These are phyloP conservation scores for Blera fallax DNA, from an alignment of 2,888 invertebrate genomes.

Conservation along the genomic window DNA sequence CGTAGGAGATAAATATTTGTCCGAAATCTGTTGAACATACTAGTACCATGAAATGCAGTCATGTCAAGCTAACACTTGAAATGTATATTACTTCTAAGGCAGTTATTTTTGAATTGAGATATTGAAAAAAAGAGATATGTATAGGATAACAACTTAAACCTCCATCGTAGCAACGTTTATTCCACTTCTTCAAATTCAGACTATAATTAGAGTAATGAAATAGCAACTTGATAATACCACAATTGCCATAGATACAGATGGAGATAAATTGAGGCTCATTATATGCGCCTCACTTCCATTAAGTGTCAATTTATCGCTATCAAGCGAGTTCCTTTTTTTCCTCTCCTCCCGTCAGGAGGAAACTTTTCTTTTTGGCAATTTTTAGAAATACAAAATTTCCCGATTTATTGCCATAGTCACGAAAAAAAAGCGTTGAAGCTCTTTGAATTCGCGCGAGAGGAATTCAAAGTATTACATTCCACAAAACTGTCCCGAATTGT, in stretches of 20 bases:
- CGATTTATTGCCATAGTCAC: neutral
- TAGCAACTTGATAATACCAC: neutral
- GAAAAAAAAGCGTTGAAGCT: neutral
- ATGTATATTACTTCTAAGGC: too few relatives aligned
- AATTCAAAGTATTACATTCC: neutral
- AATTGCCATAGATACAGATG: neutral
- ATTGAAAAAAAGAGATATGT: too few relatives aligned
- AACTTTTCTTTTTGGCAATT: neutral
- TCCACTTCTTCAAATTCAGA: neutral
- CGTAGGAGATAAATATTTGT: too few relatives aligned
- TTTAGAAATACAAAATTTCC: neutral
- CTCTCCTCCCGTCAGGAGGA: neutral
- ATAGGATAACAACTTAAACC: neutral
- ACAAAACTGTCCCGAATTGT: neutral
- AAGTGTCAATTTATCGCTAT: neutral
- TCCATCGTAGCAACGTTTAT: neutral
- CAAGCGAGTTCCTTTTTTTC: neutral
- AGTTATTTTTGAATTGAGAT: too few relatives aligned
- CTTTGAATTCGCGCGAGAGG: too few relatives aligned
- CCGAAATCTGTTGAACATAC: too few relatives aligned
- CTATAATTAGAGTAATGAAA: constrained; percentile 12
- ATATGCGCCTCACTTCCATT: neutral
- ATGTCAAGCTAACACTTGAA: too few relatives aligned
- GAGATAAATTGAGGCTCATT: constrained; percentile 1
- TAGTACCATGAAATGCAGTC: too few relatives aligned